Evolutionary conservation across 30 jellyfish, hydroid and myxozoan genomes (phyloP).

Genomic region (Hydractinia symbiolongicarpus): DNA sequence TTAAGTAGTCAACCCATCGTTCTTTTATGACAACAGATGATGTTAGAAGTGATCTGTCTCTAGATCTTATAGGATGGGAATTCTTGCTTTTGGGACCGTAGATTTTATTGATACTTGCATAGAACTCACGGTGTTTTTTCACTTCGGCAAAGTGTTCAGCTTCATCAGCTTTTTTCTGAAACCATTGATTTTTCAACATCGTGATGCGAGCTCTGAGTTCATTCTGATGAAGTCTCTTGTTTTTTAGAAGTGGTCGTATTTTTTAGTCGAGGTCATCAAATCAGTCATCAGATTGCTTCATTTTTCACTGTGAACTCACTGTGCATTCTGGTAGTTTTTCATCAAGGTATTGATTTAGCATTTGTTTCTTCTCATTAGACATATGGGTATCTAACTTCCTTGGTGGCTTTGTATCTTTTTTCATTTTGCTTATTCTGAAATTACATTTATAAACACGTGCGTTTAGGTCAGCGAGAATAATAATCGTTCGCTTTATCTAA

Average conservation of each 20-base stretch:
- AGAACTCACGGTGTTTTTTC: constrained; percentile 27
- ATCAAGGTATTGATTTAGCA: no score
- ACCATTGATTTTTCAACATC: constrained; percentile 39
- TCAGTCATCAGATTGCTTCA: constrained; percentile 23
- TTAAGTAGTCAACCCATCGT: no score
- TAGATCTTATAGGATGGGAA: no score
- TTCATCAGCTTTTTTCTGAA: constrained; percentile 44
- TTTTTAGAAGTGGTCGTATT: constrained; percentile 37
- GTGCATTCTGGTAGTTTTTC: no score
- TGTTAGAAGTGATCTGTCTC: no score
- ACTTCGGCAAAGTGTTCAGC: constrained; percentile 43
- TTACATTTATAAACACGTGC: neutral
- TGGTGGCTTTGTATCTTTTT: no score
- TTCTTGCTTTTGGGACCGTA: constrained; percentile 41
- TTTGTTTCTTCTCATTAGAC: no score
- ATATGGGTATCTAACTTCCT: no score
- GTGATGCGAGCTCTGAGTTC: constrained; percentile 30
- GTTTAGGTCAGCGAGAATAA: neutral
- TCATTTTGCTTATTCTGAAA: no score
- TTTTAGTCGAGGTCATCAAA: constrained; percentile 46
- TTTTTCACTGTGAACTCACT: no score
- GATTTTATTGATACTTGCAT: constrained; percentile 25
- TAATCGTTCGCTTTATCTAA: neutral
- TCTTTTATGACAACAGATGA: no score
- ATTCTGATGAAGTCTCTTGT: constrained; percentile 32